Base-by-base conservation (phyloP, 2,797 vertebrate genomes). In the Mus minutoides region DNA sequence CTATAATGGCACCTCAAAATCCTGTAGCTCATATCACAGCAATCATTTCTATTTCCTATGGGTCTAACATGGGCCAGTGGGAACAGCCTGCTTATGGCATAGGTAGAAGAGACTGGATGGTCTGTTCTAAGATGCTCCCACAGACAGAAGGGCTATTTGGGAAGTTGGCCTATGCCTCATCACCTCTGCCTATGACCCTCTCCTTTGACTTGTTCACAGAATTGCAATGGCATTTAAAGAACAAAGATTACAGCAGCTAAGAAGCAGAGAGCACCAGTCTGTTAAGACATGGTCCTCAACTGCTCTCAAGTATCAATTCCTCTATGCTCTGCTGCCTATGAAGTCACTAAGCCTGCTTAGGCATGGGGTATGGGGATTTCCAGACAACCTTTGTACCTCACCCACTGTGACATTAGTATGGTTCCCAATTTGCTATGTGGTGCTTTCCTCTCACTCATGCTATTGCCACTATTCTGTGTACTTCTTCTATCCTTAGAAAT, bases 151-250 rank as follows among this genome's bases (percentile, higher is more conserved):
- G 6, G 2, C 10, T 11, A 0, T 14, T 22, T 16, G 13, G 24
- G 43, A 60, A 26, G 2, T 22, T 85, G 58, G 7, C 6, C 10
- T 0, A 2, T 17, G 29, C 6, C 34, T 73, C 8, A 6, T 12
- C 4, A 3, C 56, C 12, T 56, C 34, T 29, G 24, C 22, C 75
- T 1, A 0, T 1, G 4, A 3, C 1, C 54, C 43, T 78, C 11
- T 69, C 14, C 16, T 82, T 54, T 54, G 24, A 31, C 19, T 54
- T 86, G 19, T 22, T 92, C 46, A 29, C 8, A 40, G 40, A 29
- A 0, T 10, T 43, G n/a, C 31, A 16, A 19, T 31, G 8, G 11
- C 2, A 11, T 13, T 60, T 49, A 40, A 40, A 86, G 21, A 85
- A 26, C 10, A 52, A 77, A 43, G 37, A 21, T 34, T 34, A 3